Base-by-base conservation (phyloP, 2,888 invertebrate genomes). In the Euspilapteryx auroguttella region DNA sequence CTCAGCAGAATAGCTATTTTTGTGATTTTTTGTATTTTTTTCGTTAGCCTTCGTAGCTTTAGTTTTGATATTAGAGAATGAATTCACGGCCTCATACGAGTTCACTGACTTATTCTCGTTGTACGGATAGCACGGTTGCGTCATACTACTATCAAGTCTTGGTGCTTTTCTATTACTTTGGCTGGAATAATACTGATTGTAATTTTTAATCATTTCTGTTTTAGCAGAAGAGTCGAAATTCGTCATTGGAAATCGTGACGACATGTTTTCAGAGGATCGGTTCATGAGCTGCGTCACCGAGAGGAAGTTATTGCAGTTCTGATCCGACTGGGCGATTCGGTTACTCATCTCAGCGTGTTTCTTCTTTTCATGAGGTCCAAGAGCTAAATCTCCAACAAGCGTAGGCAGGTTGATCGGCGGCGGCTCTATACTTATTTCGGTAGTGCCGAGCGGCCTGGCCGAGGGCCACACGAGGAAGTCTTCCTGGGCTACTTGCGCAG, bases 261-360 rank as follows among this genome's bases (percentile, higher is more conserved):
- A 29, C 42, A 57, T 53, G 37, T 54, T 63, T 35, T 69, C 71
- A 8, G 52, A 55, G 6, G 73, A 59, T 12, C 75, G 58, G 39
- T 75, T 75, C 75, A 75, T 75, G 26, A 75, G 42, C 33, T 75
- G 75, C 2, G 75, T 71, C 6, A 75, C 75, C 6, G 75, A 75
- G 12, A 75, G 55, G 36, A 73, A 75, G 43, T 65, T 75, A 12
- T 59, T 55, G 36, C 71, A 71, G 31, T 64, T 66, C 40, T 69
- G 68, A 34, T 75, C 75, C 26, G 49, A 34, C 36, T 62, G 63
- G 12, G 54, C 42, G 21, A 44, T 35, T 2, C 41, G 42, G 40
- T 64, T 54, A 37, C 46, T 56, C 3, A 51, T 35, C 14, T 71
- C 71, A 22, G 44, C 36, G 39, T 44, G 59, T 41, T 59, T 71